Conservation (phyloP, 1,140 invertebrate species). For the Heliconius congener region DNA sequence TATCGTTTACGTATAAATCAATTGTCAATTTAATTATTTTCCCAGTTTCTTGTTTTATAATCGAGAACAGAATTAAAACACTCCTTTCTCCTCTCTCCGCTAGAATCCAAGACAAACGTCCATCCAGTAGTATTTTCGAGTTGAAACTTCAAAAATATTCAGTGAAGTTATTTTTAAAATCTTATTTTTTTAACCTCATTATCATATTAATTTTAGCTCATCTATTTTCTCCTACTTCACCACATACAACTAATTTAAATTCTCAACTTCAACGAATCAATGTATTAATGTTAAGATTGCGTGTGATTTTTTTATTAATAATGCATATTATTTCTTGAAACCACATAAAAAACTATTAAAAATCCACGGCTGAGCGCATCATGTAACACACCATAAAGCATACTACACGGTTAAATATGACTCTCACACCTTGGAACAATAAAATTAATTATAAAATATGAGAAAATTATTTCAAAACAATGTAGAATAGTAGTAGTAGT, state of each 20-base stretch:
- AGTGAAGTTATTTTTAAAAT: no score
- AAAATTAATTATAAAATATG: background rate
- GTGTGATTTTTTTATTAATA: background rate
- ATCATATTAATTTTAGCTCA: no score
- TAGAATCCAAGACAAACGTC: no score
- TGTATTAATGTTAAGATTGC: background rate
- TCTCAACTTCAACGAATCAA: background rate
- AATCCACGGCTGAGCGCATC: constrained; percentile 17
- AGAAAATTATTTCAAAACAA: background rate
- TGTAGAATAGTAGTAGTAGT: no score
- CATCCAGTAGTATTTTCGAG: no score
- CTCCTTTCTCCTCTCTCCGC: no score
- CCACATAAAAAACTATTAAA: constrained; percentile 21
- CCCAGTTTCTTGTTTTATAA: no score
- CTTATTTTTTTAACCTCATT: background rate
- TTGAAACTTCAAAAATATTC: no score
- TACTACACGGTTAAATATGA: background rate
- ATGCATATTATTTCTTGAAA: constrained; percentile 31
- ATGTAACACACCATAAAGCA: constrained; percentile 30
- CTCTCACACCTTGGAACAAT: background rate
- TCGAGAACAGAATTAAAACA: no score
- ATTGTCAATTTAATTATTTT: no score
- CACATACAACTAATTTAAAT: background rate
- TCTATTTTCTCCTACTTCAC: background rate
- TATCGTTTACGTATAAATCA: no score